phyloP scores from a whole-genome alignment of 2,888 invertebrate genomes.

The Psylliodes chrysocephalus region DNA sequence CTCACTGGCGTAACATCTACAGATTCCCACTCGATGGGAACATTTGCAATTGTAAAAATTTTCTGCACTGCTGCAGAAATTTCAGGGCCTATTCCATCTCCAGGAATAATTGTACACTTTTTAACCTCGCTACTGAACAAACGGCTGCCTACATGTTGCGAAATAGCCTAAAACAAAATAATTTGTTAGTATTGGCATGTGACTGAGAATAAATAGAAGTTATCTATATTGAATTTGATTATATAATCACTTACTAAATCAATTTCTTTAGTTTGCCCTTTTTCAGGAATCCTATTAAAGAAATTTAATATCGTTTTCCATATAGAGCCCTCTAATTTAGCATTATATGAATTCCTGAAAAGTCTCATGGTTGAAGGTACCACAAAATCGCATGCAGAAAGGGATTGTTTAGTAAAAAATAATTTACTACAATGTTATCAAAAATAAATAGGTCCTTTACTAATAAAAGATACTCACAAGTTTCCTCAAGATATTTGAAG shows the following conservation, averaged over 20 bases:
- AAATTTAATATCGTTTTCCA: constrained; percentile 34
- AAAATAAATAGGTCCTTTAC: neutral
- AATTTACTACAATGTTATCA: constrained; percentile 19
- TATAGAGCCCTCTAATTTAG: constrained; percentile 17
- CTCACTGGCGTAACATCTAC: constrained; percentile 98
- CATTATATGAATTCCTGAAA: constrained; percentile 37
- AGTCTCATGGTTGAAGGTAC: constrained; percentile 39
- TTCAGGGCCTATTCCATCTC: constrained; percentile 99
- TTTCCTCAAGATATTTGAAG: constrained; percentile 54
- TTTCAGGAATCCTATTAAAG: constrained; percentile 38
- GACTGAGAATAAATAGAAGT: constrained; percentile 42
- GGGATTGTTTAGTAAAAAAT: constrained; percentile 21
- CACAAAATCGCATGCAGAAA: constrained; percentile 17
- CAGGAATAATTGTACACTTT: constrained; percentile 96
- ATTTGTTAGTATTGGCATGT: constrained; percentile 41
- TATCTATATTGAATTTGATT: constrained; percentile 42
- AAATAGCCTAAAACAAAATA: constrained; percentile 40
- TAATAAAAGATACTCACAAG: constrained; percentile 49
- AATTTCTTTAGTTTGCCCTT: constrained; percentile 34
- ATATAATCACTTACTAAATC: constrained; percentile 54
- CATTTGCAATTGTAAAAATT: constrained; percentile 93
- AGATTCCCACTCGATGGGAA: constrained; percentile 97
- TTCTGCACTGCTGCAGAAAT: constrained; percentile 98
- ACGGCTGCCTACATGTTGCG: constrained; percentile 63
- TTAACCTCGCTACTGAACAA: constrained; percentile 73